Evolutionary conservation across 2,113 vertebrate genomes (phyloP).

Genomic region (Oceanodroma tethys): DNA sequence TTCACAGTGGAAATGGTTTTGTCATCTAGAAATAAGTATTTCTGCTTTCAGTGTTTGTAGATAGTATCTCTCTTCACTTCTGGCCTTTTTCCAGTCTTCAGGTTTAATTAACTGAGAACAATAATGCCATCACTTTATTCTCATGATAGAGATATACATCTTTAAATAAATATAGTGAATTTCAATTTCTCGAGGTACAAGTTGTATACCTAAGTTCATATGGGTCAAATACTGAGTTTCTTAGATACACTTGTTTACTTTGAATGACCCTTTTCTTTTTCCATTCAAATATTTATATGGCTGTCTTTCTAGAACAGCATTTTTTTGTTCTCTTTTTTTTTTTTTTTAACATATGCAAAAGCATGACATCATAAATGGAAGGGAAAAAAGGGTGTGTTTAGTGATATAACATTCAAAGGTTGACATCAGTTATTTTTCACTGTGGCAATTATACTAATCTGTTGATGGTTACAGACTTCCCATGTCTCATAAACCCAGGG

Average conservation of each 20-base stretch:
- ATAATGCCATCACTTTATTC: background rate
- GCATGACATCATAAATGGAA: background rate
- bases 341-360: background rate
- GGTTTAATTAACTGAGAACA: conserved; percentile 11
- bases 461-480: background rate
- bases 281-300: background rate
- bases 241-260: background rate
- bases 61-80: background rate
- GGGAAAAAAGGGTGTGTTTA: background rate
- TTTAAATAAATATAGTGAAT: background rate
- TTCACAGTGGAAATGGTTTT: background rate
- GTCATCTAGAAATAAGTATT: background rate
- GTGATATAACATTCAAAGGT: background rate
- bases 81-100: background rate
- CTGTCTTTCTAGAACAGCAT: background rate
- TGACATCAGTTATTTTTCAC: background rate
- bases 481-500: background rate
- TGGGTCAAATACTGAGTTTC: background rate
- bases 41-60: background rate
- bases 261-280: background rate
- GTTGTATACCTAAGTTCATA: background rate
- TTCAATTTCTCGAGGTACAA: background rate
- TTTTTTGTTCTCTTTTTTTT: background rate
- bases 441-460: background rate
- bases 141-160: background rate